Base-by-base conservation (phyloP, 2,113 vertebrate genomes). In the Aepyceros melampus region DNA sequence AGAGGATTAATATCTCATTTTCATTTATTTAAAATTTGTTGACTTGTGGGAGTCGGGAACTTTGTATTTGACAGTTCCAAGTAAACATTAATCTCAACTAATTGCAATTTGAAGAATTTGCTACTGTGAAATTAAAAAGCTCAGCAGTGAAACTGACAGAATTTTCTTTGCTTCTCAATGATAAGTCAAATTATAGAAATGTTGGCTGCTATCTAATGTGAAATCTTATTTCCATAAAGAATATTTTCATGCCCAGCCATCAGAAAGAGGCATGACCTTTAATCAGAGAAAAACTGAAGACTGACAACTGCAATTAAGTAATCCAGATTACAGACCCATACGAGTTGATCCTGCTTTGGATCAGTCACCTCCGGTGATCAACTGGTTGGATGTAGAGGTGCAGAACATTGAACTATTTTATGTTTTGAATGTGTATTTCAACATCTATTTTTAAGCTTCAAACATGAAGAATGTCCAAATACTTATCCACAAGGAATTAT, bases 11-110 rank as follows among this genome's bases (percentile, higher is more conserved):
- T 92, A 94, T 76, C 62, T 96, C 71, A 67, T 94, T 94, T 97
- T 94, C 51, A 95, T 74, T 95, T 92, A 96, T 58, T 90, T 82
- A 53, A 96, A 95, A 91, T 93, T 87, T 94, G 27, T 97, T 96
- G 84, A 87, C 56, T 95, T 94, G 29, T 71, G 78, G 67, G 62
- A 94, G 43, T 64, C 74, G 12, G 74, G 82, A 89, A 90, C 10
- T 95, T 94, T 47, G 21, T 45, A 40, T 89, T 86, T 96, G 67
- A 81, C 27, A 58, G 36, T 78, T 97, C 67, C 36, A 93, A 93
- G 97, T 94, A 98, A 93, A 96, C 14, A 62, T 78, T 82, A 91
- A 91, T 89, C 88, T 89, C n/a, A 91, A 74, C 62, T 94, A 74
- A 95, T 79, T 84, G 51, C n/a, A 87, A 94, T 85, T 19, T 92